Conservation (phyloP, 2,113 vertebrate species). For the Lophura nycthemera region DNA sequence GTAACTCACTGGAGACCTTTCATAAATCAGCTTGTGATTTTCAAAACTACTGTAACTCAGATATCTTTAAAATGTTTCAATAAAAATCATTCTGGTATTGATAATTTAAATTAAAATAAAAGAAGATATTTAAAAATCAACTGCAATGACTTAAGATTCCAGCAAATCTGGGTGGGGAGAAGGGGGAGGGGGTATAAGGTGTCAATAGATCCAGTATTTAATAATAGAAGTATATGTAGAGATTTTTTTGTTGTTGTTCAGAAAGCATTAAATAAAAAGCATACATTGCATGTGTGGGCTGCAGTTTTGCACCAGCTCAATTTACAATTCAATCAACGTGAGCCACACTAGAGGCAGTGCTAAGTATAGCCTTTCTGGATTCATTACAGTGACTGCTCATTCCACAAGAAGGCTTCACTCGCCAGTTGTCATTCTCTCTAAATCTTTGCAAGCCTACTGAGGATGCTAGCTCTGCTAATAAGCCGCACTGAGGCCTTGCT, state of each 20-base stretch:
- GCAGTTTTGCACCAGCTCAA: background rate
- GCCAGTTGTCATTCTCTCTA: constrained; percentile 2
- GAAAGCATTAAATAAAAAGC: background rate
- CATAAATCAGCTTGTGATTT: background rate
- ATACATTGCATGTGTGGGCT: background rate
- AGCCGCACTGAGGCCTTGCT: constrained; percentile 9
- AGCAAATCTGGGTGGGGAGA: background rate
- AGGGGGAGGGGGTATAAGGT: no score
- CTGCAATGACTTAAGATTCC: background rate
- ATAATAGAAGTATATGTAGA: background rate
- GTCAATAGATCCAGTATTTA: background rate
- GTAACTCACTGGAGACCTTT: background rate
- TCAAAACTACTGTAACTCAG: background rate
- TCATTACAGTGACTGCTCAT: constrained; percentile 34
- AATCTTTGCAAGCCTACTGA: constrained; percentile 30
- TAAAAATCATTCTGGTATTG: fast-evolving
- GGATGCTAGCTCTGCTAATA: constrained; percentile 26
- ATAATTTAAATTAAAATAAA: background rate
- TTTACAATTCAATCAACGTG: constrained; percentile 9
- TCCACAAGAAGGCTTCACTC: constrained; percentile 32
- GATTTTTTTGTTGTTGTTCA: background rate
- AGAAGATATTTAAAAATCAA: background rate
- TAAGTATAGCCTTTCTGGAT: background rate
- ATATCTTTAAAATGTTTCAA: background rate
- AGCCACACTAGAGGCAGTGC: background rate